Evolutionary conservation across 92 coral and sea anemone genomes (phyloP).

Genomic region (Heliopora coerulea): DNA sequence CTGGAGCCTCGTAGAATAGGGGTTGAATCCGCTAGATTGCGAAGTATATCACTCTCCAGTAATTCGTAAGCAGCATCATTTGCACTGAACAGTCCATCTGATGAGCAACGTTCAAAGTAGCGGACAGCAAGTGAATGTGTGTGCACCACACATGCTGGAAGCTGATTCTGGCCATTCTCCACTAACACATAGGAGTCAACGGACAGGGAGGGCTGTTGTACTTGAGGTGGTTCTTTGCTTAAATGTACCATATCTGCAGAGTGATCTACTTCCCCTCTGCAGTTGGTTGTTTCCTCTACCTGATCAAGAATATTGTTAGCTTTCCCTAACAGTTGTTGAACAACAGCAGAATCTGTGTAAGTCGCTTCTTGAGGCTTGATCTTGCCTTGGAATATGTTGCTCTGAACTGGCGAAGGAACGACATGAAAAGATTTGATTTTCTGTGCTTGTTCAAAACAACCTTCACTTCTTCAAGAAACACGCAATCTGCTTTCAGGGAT

Average conservation of each 20-base stretch:
- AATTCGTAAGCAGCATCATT: constrained; percentile 43
- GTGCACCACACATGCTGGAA: constrained; percentile 42
- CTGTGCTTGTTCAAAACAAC: constrained; percentile 26
- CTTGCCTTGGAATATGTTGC: constrained; percentile 29
- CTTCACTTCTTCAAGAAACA: constrained; percentile 40
- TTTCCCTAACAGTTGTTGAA: constrained; percentile 33
- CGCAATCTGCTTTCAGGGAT: constrained; percentile 42
- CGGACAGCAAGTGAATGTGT: constrained; percentile 44
- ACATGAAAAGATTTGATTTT: constrained; percentile 10
- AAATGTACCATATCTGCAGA: neutral
- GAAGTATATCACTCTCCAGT: constrained; percentile 33
- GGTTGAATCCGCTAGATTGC: too few species aligned
- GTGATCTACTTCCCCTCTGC: too few species aligned
- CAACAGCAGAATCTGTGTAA: constrained; percentile 31
- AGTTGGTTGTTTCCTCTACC: too few species aligned
- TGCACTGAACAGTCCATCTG: constrained; percentile 34
- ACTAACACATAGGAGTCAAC: constrained; percentile 34
- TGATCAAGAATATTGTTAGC: neutral
- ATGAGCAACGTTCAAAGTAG: constrained; percentile 35
- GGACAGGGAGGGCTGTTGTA: constrained; percentile 19
- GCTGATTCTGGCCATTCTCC: constrained; percentile 33
- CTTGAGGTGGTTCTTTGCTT: constrained; percentile 1
- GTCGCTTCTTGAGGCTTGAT: constrained; percentile 44
- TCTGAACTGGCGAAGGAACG: constrained; percentile 18
- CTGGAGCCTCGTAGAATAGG: too few species aligned